These are phyloP conservation scores for Schlechtendalia chinensis DNA, from an alignment of 1,140 invertebrate species.

Conservation along the genomic window DNA sequence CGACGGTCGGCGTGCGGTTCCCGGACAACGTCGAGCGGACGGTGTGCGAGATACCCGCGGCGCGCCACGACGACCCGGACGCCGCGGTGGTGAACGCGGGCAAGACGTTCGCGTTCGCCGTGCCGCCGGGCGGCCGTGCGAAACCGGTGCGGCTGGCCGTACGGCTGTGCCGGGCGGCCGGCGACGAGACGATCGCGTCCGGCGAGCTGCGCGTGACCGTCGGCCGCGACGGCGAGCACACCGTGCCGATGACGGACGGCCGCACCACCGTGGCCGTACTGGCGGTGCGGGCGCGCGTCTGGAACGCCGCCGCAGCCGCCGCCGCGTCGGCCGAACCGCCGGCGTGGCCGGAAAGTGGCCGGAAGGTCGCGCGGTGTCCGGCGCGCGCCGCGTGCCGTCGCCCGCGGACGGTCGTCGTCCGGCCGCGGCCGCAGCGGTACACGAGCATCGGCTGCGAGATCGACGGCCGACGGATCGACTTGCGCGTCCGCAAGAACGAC, in stretches of 20 bases:
- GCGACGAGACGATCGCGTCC: not conserved
- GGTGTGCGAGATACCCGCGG: constrained; percentile 1
- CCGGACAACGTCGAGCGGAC: not conserved
- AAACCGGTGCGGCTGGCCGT: not conserved
- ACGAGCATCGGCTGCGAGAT: not conserved
- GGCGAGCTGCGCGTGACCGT: not conserved
- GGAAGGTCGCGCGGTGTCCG: not conserved
- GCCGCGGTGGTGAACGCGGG: not conserved
- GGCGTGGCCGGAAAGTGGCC: too few relatives aligned
- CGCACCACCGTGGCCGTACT: not conserved
- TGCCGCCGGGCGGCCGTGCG: not conserved
- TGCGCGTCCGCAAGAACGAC: constrained; percentile 9
- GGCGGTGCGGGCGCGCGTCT: not conserved
- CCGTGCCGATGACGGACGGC: not conserved
- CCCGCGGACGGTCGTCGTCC: not conserved
- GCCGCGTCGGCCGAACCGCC: not conserved
- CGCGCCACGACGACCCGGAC: not conserved
- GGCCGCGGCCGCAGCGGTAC: not conserved
- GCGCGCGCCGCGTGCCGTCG: not conserved
- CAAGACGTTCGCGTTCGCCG: not conserved
- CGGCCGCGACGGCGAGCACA: not conserved
- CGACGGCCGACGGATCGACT: not conserved
- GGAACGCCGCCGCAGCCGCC: not conserved
- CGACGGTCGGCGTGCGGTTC: not conserved
- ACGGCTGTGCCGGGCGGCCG: not conserved